Evolutionary conservation across 1,140 invertebrate genomes (phyloP), one percentile per base, ranked within the genome.

Genomic region (Magallana gigas): DNA sequence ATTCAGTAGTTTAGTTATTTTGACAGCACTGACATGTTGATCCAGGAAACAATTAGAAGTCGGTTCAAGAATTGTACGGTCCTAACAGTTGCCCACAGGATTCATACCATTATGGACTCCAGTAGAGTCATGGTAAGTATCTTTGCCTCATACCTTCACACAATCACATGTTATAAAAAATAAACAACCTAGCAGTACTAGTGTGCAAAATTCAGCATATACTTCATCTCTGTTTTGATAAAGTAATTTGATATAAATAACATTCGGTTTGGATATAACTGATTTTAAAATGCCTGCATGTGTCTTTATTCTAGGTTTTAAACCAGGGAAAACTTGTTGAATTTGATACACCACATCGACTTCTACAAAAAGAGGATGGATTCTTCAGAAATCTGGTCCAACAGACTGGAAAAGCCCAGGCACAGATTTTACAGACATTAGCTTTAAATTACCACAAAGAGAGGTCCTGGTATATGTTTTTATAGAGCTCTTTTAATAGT

Each of bases 311-410:
- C 16, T 83, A 93, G 93, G 93, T 93, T 12, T 86, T 93, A 23
- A 87, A 90, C 68, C 85, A 92, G 23, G 92, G 93, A 36, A 81
- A 90, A 36, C 84, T 93, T 0, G 85, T 90, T 11, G 97, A 97
- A 94, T 97, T 97, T 92, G 97, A 96, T 82, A 95, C 96, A 86
- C 97, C 97, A 0, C 95, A 96, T 92, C 94, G 95, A 64, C 94
- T 97, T 29, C 93, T 97, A 12, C 95, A 95, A 9, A 95, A 96
- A 48, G 83, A 92, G 18, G 90, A 93, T 56, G 94, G 95, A n/a
- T 81, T 93, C 81, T 95, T 96, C 80, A 92, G 87, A 18, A 91
- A 92, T 23, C 92, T 95, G 88, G 96, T 95, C 8, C 64, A 91
- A 0, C 92, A 91, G 64, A 89, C 89, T 23, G 92, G 92, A 9